phyloP scores from a whole-genome alignment of 2,797 vertebrate species.

The Sylvilagus floridanus region DNA sequence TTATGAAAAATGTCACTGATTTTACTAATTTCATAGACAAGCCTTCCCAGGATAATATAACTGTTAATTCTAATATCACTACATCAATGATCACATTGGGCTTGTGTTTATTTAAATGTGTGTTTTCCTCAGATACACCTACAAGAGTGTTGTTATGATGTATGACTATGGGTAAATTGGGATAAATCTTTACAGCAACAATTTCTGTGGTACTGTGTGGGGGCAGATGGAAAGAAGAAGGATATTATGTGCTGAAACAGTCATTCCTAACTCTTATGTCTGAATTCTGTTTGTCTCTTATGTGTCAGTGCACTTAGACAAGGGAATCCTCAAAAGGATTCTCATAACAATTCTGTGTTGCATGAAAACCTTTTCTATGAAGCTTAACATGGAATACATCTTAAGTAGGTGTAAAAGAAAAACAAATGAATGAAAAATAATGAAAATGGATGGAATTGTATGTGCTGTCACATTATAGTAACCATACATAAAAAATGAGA shows the following conservation, averaged over 20 bases:
- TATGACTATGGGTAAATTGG: neutral
- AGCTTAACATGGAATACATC: neutral
- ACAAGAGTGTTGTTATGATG: neutral
- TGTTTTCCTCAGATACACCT: neutral
- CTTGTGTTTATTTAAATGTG: neutral
- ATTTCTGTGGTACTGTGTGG: neutral
- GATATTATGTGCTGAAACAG: neutral
- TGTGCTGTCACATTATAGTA: slow-evolving; percentile 48
- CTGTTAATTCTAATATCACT: neutral
- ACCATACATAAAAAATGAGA: neutral
- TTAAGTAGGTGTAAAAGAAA: slow-evolving; percentile 61
- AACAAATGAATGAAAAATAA: slow-evolving; percentile 42
- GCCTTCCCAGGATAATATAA: neutral
- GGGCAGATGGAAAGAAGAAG: neutral
- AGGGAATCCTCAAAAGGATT: neutral
- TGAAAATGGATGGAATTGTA: slow-evolving; percentile 66
- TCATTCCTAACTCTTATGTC: neutral
- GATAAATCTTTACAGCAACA: neutral
- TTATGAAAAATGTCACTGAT: neutral
- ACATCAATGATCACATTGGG: neutral
- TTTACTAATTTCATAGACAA: neutral
- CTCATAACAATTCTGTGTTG: neutral
- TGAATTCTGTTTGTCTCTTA: neutral
- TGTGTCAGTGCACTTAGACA: neutral
- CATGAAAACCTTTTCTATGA: neutral